Evolutionary conservation across 1,140 invertebrate genomes (phyloP).

Genomic region (Drosophila mayri): DNA sequence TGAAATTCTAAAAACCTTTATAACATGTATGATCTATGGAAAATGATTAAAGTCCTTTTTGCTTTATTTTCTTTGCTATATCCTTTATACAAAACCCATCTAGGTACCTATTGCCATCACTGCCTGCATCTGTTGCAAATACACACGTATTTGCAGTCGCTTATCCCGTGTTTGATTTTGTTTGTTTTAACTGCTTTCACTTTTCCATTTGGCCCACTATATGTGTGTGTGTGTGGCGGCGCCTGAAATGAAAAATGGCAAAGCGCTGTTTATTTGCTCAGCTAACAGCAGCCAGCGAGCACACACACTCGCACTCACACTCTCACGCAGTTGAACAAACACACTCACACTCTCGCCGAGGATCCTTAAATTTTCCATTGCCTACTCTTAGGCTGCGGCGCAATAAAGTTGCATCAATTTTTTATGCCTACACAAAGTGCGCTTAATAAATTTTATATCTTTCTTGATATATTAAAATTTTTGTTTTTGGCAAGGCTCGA

Average conservation of each 20-base stretch:
- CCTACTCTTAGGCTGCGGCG: conserved; percentile 28
- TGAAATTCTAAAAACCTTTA: background rate
- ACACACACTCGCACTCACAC: conserved; percentile 1
- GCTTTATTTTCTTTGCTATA: background rate
- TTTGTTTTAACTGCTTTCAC: conserved; percentile 79
- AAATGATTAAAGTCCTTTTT: no score
- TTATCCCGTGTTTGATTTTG: conserved; percentile 72
- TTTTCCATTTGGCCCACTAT: conserved; percentile 61
- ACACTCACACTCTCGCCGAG: background rate
- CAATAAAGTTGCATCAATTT: conserved; percentile 55
- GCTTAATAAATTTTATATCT: conserved; percentile 69
- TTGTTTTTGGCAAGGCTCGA: background rate
- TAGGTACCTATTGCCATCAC: background rate
- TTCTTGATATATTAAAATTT: conserved; percentile 69
- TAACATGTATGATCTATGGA: no score
- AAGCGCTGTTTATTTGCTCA: conserved; percentile 72
- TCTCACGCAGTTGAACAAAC: background rate
- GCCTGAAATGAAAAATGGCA: conserved; percentile 73
- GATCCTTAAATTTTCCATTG: conserved; percentile 43
- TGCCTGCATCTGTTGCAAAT: conserved; percentile 15
- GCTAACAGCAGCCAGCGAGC: conserved; percentile 56
- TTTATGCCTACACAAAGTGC: conserved; percentile 40
- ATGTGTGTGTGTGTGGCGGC: conserved; percentile 5
- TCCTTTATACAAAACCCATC: background rate
- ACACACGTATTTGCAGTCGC: conserved; percentile 43